Evolutionary conservation across 2,797 vertebrate species (phyloP).

Genomic region (Melopsittacus undulatus): DNA sequence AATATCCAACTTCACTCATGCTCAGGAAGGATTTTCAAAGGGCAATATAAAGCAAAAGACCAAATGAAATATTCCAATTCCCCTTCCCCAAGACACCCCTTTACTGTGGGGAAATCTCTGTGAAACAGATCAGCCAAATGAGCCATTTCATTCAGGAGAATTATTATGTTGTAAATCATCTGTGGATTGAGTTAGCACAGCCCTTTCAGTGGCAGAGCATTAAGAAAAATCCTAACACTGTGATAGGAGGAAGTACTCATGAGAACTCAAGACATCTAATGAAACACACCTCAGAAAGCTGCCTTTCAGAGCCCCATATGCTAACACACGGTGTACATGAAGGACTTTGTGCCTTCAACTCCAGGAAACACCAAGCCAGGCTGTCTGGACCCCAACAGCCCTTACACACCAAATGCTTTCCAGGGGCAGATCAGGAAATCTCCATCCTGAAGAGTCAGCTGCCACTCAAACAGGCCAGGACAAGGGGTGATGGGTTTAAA

Average conservation of each 20-base stretch:
- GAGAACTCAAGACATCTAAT: background rate
- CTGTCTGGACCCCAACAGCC: background rate
- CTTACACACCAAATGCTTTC: background rate
- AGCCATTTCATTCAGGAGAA: background rate
- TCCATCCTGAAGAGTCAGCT: background rate
- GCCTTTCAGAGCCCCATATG: rapidly evolving
- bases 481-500: background rate
- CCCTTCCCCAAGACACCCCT: background rate
- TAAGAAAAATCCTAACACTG: background rate
- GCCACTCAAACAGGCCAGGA: background rate
- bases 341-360: background rate
- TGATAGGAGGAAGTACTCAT: background rate
- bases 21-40: background rate
- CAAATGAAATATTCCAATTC: background rate
- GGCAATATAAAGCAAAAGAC: background rate
- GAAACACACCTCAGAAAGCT: background rate
- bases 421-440: background rate
- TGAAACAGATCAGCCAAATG: background rate
- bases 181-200: background rate
- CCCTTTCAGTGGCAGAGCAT: background rate
- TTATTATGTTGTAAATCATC: background rate
- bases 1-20: background rate
- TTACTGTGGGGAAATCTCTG: background rate
- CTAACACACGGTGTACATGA: rapidly evolving
- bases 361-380: background rate